These are phyloP conservation scores for Ophion ellenae DNA, from an alignment of 2,888 invertebrate genomes.

Conservation along the genomic window DNA sequence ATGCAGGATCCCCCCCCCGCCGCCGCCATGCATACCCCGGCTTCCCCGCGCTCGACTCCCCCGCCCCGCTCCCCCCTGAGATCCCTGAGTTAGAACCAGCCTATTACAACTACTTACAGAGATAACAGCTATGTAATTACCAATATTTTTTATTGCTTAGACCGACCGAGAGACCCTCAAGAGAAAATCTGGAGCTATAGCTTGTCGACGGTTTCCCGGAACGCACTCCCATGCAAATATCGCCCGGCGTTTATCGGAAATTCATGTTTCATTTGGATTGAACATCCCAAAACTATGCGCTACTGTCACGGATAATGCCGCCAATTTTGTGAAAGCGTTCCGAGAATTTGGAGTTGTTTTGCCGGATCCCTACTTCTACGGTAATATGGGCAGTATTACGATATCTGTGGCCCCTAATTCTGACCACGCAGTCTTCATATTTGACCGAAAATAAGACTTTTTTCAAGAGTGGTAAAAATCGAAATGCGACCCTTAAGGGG, in stretches of 20 bases:
- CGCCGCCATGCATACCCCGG: too few species aligned
- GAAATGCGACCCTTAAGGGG: too few species aligned
- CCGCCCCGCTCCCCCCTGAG: too few species aligned
- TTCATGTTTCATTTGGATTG: conserved; percentile 1
- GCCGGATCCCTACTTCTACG: not conserved
- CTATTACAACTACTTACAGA: too few species aligned
- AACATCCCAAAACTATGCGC: not conserved
- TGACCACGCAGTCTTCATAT: too few species aligned
- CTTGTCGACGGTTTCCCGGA: conserved; percentile 5
- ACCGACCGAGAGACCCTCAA: not conserved
- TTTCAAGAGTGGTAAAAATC: too few species aligned
- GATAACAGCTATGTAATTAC: not conserved
- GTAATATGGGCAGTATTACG: too few species aligned
- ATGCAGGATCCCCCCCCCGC: too few species aligned
- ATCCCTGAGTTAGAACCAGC: too few species aligned
- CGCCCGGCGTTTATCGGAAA: not conserved
- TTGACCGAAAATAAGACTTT: too few species aligned
- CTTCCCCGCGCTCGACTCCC: too few species aligned
- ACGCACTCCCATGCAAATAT: not conserved
- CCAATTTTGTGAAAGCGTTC: conserved; percentile 31
- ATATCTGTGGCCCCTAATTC: too few species aligned
- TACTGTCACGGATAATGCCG: conserved; percentile 23
- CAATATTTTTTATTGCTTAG: not conserved
- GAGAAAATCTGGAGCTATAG: conserved; percentile 19
- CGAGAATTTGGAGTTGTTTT: conserved; percentile 10